Evolutionary conservation across 2,888 invertebrate species (phyloP), one percentile per base, ranked within the genome.

Genomic region (Oscheius sp.): DNA sequence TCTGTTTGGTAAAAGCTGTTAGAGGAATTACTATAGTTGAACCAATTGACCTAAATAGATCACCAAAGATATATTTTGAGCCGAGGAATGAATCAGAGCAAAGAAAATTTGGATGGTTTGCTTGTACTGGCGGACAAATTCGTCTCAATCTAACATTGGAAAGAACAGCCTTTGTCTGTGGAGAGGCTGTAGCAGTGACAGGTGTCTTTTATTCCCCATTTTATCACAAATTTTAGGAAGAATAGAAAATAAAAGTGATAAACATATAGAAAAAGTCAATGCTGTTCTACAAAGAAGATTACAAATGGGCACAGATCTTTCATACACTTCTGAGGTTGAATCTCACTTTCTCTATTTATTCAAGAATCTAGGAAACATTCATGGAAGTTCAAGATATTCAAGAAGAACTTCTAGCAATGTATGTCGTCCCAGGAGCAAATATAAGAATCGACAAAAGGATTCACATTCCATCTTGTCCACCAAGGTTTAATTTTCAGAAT

Each of bases 321-420:
- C 71, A 17, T 69, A 77, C n/a, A 50, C 65, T 42, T 34, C 64
- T 3, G 70, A 71, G 57, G 73, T 74, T n/a, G 34, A 15, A 39
- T 6, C 17, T 27, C 37, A 25, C 17, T 72, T 66, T 45, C 3
- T 15, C 48, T 23, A 37, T 52, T n/a, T 2, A 27, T 25, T 4
- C 20, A 53, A 4, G 8, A 17, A 42, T 78, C 53, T 64, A 78
- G 68, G 76, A 75, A 37, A 57, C 66, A 1, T 65, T 63, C 23
- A 55, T 58, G 6, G 76, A 76, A 23, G 72, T 78, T 57, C 70
- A 72, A 33, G 74, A 80, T 17, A 77, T 83, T 27, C 76, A 81
- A 68, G 83, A 83, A 34, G 82, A 83, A 45, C 65, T 76, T 12
- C 72, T 83, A 37, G 83, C 83, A 2, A 78, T 83, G 68, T 83